Conservation (phyloP, 2,797 vertebrate species). For the Aldrovandia affinis region DNA sequence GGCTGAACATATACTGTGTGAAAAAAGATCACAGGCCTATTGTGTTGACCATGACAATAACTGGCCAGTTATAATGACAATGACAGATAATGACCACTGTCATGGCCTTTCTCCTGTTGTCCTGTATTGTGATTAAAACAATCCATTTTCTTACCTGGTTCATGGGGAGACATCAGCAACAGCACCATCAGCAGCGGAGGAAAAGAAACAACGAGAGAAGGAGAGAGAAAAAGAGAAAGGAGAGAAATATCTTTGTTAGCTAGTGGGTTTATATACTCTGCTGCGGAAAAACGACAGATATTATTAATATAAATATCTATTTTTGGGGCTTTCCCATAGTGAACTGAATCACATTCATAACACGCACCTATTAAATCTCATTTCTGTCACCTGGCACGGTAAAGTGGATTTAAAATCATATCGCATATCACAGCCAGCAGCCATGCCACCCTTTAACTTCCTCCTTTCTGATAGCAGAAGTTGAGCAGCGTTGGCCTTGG, state of each 20-base stretch:
- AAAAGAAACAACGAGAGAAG: slow-evolving; percentile 47
- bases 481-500: neutral
- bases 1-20: neutral
- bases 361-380: neutral
- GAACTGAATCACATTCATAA: neutral
- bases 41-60: neutral
- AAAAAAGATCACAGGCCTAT: neutral
- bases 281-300: neutral
- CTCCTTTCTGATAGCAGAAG: neutral
- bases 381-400: neutral
- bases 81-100: neutral
- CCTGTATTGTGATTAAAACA: neutral
- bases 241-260: neutral
- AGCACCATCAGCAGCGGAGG: slow-evolving; percentile 19
- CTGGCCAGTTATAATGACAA: neutral
- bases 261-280: neutral
- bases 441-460: neutral
- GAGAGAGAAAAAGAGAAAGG: neutral
- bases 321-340: neutral
- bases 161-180: slow-evolving; percentile 21
- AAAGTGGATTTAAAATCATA: neutral
- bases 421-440: neutral
- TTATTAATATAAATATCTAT: neutral
- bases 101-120: neutral
- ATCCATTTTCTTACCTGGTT: slow-evolving; percentile 64